A percentile compares a stretch with the other conserved stretches of the same genome.
Evolutionary conservation across 2,888 invertebrate genomes (phyloP).

Genomic region (Ectobius pallidus): DNA sequence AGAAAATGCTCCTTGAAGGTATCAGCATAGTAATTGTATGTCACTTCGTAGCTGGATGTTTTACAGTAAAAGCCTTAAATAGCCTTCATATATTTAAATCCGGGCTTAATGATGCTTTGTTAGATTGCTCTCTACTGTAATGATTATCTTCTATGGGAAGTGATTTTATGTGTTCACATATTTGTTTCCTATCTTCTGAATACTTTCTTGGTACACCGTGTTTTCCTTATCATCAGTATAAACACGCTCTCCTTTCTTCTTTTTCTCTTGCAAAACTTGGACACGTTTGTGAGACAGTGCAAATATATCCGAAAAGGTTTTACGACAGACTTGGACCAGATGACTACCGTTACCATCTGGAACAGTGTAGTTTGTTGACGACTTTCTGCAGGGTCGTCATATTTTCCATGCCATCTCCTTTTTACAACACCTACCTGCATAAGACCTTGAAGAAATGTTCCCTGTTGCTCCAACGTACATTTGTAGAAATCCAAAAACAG

Average conservation of each 20-base stretch:
- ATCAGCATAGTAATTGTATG: background rate
- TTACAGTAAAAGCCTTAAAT: conserved; percentile 5
- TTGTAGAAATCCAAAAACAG: background rate
- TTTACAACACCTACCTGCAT: background rate
- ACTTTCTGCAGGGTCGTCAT: background rate
- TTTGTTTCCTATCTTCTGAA: background rate
- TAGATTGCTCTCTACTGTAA: background rate
- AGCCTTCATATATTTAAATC: conserved; percentile 9
- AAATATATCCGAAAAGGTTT: conserved; percentile 5
- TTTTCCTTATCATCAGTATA: too few species aligned
- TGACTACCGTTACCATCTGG: conserved; percentile 3
- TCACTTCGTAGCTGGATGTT: conserved; percentile 2
- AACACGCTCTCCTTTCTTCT: background rate
- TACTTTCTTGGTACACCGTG: background rate
- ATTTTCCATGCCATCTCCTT: background rate
- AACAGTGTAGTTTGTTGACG: background rate
- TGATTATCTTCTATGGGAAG: background rate
- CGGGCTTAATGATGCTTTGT: background rate
- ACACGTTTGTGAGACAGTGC: background rate
- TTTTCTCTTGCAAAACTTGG: background rate
- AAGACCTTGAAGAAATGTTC: background rate
- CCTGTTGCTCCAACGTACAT: background rate
- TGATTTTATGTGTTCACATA: background rate
- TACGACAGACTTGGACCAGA: conserved; percentile 1
- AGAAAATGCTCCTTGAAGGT: background rate